Conservation (phyloP, 1,140 invertebrate species). For the Limonius californicus region DNA sequence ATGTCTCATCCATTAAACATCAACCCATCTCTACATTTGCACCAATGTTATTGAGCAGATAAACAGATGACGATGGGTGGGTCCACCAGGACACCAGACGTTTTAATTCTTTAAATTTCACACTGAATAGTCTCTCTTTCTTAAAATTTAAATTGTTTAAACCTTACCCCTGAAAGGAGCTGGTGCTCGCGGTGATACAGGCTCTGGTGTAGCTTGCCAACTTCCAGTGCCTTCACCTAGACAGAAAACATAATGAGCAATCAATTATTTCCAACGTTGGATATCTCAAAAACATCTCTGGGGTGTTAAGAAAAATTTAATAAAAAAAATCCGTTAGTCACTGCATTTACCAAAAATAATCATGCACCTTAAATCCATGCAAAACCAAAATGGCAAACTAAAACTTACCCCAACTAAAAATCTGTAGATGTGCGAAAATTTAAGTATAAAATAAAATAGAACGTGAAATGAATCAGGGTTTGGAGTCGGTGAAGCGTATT, state of each 20-base stretch:
- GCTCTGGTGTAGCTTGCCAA: neutral
- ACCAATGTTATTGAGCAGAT: too few species aligned
- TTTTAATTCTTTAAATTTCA: too few species aligned
- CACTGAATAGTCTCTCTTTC: too few species aligned
- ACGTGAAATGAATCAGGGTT: neutral
- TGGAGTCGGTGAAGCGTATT: neutral
- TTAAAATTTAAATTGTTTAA: neutral
- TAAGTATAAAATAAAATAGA: neutral
- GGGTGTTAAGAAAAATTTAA: too few species aligned
- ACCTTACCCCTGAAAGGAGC: neutral
- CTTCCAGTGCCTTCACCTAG: neutral
- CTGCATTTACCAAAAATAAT: neutral
- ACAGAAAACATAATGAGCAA: neutral
- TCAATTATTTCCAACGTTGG: too few species aligned
- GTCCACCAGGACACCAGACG: too few species aligned
- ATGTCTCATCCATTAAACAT: too few species aligned
- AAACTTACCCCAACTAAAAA: constrained; percentile 16
- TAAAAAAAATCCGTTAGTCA: neutral
- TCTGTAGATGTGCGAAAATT: neutral
- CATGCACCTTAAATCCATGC: constrained; percentile 5
- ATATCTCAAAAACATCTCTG: too few species aligned
- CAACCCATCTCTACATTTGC: too few species aligned
- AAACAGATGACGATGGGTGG: too few species aligned
- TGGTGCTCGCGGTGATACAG: neutral
- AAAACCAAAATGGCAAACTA: constrained; percentile 13